Evolutionary conservation across 2,113 vertebrate genomes (phyloP).

Genomic region (Lanius ludovicianus): DNA sequence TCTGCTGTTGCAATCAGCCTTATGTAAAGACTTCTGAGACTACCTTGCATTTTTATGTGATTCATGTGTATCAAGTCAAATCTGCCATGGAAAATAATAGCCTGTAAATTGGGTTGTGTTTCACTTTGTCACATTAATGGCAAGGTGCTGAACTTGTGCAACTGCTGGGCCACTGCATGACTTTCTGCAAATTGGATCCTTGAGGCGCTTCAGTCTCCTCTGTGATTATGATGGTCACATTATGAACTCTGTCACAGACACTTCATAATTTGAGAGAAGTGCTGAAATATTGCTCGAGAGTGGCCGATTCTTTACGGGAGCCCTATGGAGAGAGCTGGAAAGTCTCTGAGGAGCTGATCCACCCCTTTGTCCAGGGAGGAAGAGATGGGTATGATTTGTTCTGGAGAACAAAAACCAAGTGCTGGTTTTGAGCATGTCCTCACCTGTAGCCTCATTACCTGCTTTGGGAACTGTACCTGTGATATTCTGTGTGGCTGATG

Average conservation of each 20-base stretch:
- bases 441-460: not conserved
- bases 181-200: not conserved
- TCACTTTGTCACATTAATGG: not conserved
- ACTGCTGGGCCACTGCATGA: not conserved
- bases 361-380: not conserved
- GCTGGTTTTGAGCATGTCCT: not conserved
- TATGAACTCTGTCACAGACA: not conserved
- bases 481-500: not conserved
- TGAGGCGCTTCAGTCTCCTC: not conserved
- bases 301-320: not conserved
- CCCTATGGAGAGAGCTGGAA: not conserved
- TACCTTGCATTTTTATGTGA: not conserved
- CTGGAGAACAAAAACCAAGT: not conserved
- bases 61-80: not conserved
- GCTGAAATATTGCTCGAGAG: not conserved
- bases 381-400: not conserved
- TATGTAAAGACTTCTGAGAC: not conserved
- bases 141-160: not conserved
- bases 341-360: not conserved
- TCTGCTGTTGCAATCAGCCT: not conserved
- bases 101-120: not conserved
- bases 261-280: not conserved
- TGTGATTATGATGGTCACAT: not conserved
- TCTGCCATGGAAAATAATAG: not conserved
- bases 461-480: not conserved